Evolutionary conservation across 2,113 vertebrate genomes (phyloP).

Genomic region (Penelope pileata): DNA sequence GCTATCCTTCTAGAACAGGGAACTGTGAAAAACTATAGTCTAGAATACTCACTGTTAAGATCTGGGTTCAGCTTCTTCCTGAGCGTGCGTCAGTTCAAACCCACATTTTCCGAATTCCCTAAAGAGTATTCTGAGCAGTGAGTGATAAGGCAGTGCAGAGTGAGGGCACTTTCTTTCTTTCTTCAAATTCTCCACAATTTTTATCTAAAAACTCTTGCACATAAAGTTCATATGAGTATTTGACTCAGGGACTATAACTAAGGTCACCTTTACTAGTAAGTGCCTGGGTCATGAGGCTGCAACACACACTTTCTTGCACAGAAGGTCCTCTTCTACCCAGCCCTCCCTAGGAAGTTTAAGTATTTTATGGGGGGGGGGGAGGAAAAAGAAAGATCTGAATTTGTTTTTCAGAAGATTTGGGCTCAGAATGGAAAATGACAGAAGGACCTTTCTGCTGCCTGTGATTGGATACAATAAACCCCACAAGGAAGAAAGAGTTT

Average conservation of each 20-base stretch:
- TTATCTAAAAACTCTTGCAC: not conserved
- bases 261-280: not conserved
- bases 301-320: not conserved
- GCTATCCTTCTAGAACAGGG: not conserved
- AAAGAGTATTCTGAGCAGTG: not conserved
- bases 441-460: not conserved
- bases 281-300: not conserved
- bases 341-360: not conserved
- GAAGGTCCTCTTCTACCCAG: not conserved
- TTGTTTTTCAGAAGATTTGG: not conserved
- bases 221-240: not conserved
- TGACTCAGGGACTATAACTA: not conserved
- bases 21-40: not conserved
- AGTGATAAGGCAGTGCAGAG: not conserved
- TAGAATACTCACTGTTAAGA: not conserved
- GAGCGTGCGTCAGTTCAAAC: not conserved
- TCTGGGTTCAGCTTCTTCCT: not conserved
- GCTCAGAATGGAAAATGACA: not conserved
- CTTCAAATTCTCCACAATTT: not conserved
- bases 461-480: not conserved
- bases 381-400: not conserved
- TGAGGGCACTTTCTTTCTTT: not conserved
- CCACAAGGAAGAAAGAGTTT: not conserved
- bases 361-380: not conserved
- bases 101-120: not conserved